Conservation (phyloP, 2,113 vertebrate species). For the Colossoma macropomum region DNA sequence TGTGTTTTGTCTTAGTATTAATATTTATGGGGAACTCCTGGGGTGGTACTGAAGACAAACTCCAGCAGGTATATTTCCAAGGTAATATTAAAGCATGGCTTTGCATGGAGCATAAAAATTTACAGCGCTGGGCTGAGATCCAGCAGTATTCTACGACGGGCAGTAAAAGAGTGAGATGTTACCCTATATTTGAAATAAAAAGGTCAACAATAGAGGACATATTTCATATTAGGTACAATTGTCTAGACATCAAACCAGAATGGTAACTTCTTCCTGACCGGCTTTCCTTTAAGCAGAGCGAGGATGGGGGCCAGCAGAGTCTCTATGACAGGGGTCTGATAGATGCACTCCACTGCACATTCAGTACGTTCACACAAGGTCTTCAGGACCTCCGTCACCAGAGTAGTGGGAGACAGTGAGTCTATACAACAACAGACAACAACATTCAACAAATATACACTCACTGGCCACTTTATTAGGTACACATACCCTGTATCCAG, state of each 20-base stretch:
- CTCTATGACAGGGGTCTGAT: slow-evolving; percentile 78
- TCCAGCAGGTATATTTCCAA: not conserved
- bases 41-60: not conserved
- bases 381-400: slow-evolving; percentile 87
- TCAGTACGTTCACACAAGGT: slow-evolving; percentile 88
- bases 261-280: slow-evolving; percentile 74
- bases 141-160: not conserved
- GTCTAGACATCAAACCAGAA: slow-evolving; percentile 17
- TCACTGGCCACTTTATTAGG: not conserved
- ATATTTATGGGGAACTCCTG: slow-evolving; percentile 18
- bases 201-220: not conserved
- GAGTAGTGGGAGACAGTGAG: slow-evolving; percentile 81
- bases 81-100: not conserved
- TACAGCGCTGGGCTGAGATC: not conserved
- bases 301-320: slow-evolving; percentile 84
- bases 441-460: not conserved
- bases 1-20: slow-evolving; percentile 24
- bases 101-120: not conserved
- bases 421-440: slow-evolving; percentile 69
- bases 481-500: too few species aligned
- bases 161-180: not conserved
- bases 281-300: slow-evolving; percentile 78
- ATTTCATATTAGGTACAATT: not conserved
- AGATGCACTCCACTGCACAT: slow-evolving; percentile 84
- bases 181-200: not conserved